Percentiles rank a stretch among this genome's conserved stretches.
Evolutionary conservation across 2,888 invertebrate genomes (phyloP).

Genomic region (Fragum whitleyi): DNA sequence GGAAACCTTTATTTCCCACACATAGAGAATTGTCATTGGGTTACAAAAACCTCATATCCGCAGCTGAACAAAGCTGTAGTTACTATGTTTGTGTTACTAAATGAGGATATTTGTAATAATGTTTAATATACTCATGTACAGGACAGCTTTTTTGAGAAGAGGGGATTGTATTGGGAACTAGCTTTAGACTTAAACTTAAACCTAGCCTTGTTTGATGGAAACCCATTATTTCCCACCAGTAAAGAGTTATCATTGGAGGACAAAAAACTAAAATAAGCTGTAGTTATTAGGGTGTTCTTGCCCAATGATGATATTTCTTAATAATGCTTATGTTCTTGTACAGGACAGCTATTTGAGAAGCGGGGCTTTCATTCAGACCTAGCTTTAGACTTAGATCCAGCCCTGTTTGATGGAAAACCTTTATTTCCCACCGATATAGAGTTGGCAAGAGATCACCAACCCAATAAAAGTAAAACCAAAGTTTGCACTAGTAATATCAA

Average conservation of each 20-base stretch:
- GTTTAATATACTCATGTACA: background rate
- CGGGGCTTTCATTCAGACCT: constrained; percentile 43
- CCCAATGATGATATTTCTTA: no score
- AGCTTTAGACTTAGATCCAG: constrained; percentile 38
- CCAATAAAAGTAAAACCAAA: constrained; percentile 37
- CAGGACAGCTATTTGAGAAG: constrained; percentile 18
- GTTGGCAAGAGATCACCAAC: constrained; percentile 17
- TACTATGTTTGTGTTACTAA: no score
- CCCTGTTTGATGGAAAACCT: constrained; percentile 52
- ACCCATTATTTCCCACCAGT: no score
- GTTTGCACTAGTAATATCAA: constrained; percentile 3
- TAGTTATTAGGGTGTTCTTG: no score
- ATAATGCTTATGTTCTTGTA: background rate
- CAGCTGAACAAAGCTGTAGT: no score
- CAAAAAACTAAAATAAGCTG: no score
- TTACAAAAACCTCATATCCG: no score
- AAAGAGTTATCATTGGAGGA: no score
- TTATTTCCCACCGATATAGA: constrained; percentile 42
- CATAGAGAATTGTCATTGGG: no score
- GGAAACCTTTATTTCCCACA: no score
- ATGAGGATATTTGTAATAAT: no score
- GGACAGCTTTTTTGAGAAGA: constrained; percentile 16
- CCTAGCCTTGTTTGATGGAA: no score
- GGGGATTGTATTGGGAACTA: constrained; percentile 39
- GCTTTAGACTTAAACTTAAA: constrained; percentile 48